These are phyloP conservation scores for Bolinopsis microptera DNA, from an alignment of 37 sponge, comb jelly and placozoan species.

Conservation along the genomic window DNA sequence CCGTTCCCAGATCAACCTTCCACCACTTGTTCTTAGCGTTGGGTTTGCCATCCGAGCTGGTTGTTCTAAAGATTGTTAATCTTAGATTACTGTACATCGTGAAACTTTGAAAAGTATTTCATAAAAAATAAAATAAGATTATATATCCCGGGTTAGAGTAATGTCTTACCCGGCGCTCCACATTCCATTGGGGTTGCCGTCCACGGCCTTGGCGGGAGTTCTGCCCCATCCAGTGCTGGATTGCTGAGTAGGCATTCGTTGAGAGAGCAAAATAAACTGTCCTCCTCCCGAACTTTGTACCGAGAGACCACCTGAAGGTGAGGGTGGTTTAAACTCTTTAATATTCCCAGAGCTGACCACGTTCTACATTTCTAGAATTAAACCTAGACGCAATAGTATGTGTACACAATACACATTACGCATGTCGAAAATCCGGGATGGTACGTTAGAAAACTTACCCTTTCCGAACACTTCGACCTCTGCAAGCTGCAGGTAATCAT, in stretches of 20 bases:
- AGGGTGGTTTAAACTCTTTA: too few relatives aligned
- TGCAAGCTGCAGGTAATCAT: not conserved
- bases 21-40: not conserved
- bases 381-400: too few relatives aligned
- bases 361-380: too few relatives aligned
- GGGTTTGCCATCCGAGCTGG: not conserved
- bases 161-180: not conserved
- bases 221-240: not conserved
- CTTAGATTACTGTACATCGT: too few relatives aligned
- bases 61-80: too few relatives aligned
- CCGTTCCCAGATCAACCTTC: slow-evolving; percentile 20
- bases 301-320: not conserved
- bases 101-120: too few relatives aligned
- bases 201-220: not conserved
- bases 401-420: too few relatives aligned
- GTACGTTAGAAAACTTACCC: too few relatives aligned
- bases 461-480: slow-evolving; percentile 6
- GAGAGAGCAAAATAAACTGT: slow-evolving; percentile 4
- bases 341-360: too few relatives aligned
- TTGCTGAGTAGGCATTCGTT: slow-evolving; percentile 3
- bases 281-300: not conserved
- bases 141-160: too few relatives aligned
- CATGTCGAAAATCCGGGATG: too few relatives aligned
- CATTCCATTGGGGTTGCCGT: slow-evolving; percentile 1
- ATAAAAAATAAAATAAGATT: too few relatives aligned